Conservation (phyloP, 2,888 invertebrate genomes). For the Spilarctia lutea region DNA sequence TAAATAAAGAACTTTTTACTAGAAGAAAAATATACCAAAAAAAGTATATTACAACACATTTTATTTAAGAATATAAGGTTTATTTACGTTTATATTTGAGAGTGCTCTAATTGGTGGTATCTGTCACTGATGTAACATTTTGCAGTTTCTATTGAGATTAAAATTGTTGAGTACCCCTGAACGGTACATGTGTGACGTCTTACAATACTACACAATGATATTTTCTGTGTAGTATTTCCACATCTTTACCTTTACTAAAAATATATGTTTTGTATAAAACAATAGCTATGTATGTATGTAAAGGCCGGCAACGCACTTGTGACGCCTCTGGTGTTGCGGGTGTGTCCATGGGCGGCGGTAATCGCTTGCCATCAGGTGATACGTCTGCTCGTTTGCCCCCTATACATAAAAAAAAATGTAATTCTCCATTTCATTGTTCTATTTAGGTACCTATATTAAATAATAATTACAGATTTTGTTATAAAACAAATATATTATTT, state of each 20-base stretch:
- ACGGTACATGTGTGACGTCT: not conserved
- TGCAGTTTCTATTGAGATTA: not conserved
- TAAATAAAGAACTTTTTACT: not conserved
- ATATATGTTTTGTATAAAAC: not conserved
- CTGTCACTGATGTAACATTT: not conserved
- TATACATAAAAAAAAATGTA: too few relatives aligned
- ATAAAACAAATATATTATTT: slow-evolving; percentile 24
- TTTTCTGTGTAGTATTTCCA: not conserved
- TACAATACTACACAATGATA: not conserved
- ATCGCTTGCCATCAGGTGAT: too few relatives aligned
- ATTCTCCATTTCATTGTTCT: not conserved
- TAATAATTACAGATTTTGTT: slow-evolving; percentile 23
- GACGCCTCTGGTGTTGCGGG: too few relatives aligned
- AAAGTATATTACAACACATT: not conserved
- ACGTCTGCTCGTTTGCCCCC: too few relatives aligned
- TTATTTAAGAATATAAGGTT: not conserved
- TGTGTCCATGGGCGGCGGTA: too few relatives aligned
- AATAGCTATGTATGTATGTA: too few relatives aligned
- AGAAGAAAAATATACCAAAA: not conserved
- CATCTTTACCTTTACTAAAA: not conserved
- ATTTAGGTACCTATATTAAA: not conserved
- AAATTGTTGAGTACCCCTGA: not conserved
- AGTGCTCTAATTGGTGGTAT: not conserved
- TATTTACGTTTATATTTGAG: not conserved
- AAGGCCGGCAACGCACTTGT: too few relatives aligned